Evolutionary conservation across 2,113 vertebrate species (phyloP).

Genomic region (Edolisoma coerulescens): DNA sequence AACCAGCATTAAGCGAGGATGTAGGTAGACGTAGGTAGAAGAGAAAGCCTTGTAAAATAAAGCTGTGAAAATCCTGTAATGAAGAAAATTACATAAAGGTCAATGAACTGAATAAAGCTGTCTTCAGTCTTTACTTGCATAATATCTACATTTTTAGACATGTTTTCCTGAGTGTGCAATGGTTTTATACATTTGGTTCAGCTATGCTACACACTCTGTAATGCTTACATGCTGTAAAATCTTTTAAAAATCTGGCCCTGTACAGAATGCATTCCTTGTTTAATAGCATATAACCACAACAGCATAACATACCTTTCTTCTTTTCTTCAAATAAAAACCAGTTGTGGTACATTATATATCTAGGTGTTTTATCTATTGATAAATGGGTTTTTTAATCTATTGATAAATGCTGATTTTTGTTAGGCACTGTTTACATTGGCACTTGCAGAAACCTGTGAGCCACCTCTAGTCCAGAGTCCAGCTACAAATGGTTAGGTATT

Average conservation of each 20-base stretch:
- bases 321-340: not conserved
- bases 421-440: not conserved
- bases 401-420: not conserved
- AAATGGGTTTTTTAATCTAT: not conserved
- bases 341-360: not conserved
- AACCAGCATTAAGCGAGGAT: not conserved
- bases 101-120: not conserved
- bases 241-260: not conserved
- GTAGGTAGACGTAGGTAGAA: not conserved
- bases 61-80: not conserved
- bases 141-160: not conserved
- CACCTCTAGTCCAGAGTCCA: not conserved
- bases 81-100: not conserved
- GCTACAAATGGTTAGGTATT: not conserved
- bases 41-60: not conserved
- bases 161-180: not conserved
- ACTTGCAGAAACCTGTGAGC: not conserved
- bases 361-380: not conserved
- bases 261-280: not conserved
- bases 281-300: not conserved
- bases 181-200: not conserved
- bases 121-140: not conserved
- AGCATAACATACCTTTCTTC: not conserved
- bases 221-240: not conserved
- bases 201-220: not conserved